Base-by-base conservation (phyloP, 2,113 vertebrate genomes). In the Dipodomys spectabilis region DNA sequence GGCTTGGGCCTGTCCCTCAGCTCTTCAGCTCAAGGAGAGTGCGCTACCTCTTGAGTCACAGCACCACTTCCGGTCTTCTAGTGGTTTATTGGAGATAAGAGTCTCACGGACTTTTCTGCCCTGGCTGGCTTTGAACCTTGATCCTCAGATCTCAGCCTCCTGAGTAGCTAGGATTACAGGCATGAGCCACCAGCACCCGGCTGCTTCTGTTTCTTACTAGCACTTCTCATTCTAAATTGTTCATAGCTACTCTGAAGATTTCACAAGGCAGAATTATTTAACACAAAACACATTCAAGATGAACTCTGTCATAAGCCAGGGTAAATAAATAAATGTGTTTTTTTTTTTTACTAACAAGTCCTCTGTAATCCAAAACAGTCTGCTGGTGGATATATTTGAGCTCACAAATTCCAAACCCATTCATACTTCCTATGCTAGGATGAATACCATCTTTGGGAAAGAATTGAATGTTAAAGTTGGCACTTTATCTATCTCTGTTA, bases 401-500 rank as follows among this genome's bases (percentile, higher is more conserved):
- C n/a, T 27, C 39, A 72, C 73, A 94, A 86, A 22, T 5, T 3
- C 23, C 30, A 53, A 49, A 93, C 16, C 30, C 45, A 75, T 67
- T 90, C 27, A 78, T 15, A 22, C 67, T 94, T 90, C 60, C 74
- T 25, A 78, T 82, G 0, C 1, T 86, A 13, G 67, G 12, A 85
- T 83, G 45, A 79, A 95, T 75, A 67, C 0, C 71, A 15, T 23
- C 8, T 90, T 90, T 53, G 9, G 64, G 11, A 95, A 91, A 10
- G 8, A 23, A 82, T 23, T 95, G 2, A 92, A 92, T 83, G 86
- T 6, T 72, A 74, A 44, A 65, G 1, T 71, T 94, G 79, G 5
- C 0, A 39, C 32, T 86, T 44, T 45, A 22, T 78, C 4, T 92
- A 64, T 71, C 1, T 7, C 32, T 27, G 44, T 44, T 82, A 57